Conservation (phyloP, 2,113 vertebrate genomes). For the Cisticola juncidis region DNA sequence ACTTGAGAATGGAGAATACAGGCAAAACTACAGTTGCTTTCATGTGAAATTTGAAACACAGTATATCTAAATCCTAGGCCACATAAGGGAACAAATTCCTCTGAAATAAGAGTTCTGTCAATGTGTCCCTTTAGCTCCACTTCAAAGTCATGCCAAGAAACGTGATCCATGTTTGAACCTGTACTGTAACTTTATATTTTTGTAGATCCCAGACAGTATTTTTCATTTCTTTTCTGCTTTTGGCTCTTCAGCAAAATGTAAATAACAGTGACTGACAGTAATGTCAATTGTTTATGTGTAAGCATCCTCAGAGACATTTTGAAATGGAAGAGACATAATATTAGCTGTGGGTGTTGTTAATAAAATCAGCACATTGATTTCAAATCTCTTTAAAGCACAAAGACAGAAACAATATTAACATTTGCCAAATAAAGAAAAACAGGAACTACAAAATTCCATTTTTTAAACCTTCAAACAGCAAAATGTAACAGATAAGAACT, state of each 20-base stretch:
- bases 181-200: not conserved
- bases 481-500: not conserved
- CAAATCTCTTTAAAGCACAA: not conserved
- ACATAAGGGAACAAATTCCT: not conserved
- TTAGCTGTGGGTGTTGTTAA: not conserved
- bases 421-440: not conserved
- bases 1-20: not conserved
- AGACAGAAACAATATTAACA: not conserved
- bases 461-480: not conserved
- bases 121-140: not conserved
- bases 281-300: not conserved
- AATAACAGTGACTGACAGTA: not conserved
- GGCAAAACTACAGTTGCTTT: not conserved
- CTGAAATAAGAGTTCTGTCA: not conserved
- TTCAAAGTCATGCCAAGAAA: constrained; percentile 11
- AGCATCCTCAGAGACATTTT: not conserved
- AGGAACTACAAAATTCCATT: not conserved
- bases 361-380: constrained; percentile 5
- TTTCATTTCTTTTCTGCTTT: not conserved
- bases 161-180: not conserved
- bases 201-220: not conserved
- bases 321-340: not conserved
- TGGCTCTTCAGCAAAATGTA: not conserved
- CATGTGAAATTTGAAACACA: not conserved
- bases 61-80: not conserved